A percentile compares a stretch with the other conserved stretches of the same genome.
These are phyloP conservation scores for Teleopsis dalmanni DNA, from an alignment of 1,140 invertebrate genomes.

Conservation along the genomic window DNA sequence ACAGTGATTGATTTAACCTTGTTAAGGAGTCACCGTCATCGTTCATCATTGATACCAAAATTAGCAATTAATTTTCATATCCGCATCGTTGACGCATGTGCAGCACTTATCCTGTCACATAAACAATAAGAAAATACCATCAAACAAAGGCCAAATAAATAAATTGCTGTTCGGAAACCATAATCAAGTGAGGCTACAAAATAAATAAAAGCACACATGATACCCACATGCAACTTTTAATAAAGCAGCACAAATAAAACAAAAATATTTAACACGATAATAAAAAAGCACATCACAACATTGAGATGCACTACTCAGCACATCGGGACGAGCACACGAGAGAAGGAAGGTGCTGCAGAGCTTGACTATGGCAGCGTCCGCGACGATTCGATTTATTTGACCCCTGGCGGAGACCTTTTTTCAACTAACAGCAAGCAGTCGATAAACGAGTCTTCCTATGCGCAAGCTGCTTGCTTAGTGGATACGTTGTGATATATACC, in stretches of 20 bases:
- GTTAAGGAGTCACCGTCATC: not conserved
- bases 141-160: constrained; percentile 1
- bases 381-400: constrained; percentile 6
- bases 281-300: not conserved
- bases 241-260: not conserved
- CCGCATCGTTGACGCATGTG: constrained; percentile 3
- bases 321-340: not conserved
- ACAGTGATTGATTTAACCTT: not conserved
- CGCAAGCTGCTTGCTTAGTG: no score
- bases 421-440: not conserved
- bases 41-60: not conserved
- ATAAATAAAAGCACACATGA: no score
- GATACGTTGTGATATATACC: no score
- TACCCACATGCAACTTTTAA: no score
- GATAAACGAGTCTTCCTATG: not conserved
- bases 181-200: not conserved
- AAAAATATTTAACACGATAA: not conserved
- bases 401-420: not conserved
- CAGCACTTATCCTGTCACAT: constrained; percentile 10
- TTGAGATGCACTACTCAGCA: not conserved
- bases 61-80: constrained; percentile 7
- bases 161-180: constrained; percentile 1
- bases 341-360: not conserved
- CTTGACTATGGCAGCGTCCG: not conserved
- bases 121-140: constrained; percentile 2